Evolutionary conservation across 2,888 invertebrate species (phyloP), one percentile per base, ranked within the genome.

Genomic region (Mermis nigrescens): DNA sequence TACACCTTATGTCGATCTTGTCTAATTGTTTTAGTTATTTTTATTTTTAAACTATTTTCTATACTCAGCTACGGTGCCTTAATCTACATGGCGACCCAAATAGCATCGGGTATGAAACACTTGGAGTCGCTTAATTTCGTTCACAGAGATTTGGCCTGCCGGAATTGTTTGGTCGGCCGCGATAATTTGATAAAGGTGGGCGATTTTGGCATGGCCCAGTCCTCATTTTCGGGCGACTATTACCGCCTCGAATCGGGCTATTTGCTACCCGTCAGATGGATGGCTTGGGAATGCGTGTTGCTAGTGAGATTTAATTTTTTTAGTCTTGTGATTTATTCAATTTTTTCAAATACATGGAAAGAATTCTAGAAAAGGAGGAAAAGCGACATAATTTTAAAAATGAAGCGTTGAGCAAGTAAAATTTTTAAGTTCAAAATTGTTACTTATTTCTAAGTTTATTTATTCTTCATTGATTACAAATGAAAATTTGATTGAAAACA

Each of bases 61-160:
- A n/a, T n/a, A n/a, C n/a, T 28, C 80, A 86, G 86, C 73, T 84
- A 85, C 74, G 84, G 83, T 68, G 32, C 57, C 57, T 46, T 87
- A 70, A 79, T 87, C 64, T 85, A 83, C 75, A 81, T 87, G 75
- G 85, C 85, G 55, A 81, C 83, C 59, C 87, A 88, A 75, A 82
- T 90, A 64, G 85, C 89, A 1, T 83, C 85, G 2, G 89, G 89
- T 19, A 88, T 89, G 86, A 82, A 84, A 69, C 89, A 89, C 74
- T 77, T 90, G 68, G 83, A 90, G 76, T 82, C 85, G 55, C 78
- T 87, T 65, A 85, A 86, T 76, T 88, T 89, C 73, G 88, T 90
- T 55, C 90, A 90, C 74, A 80, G 89, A 53, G 88, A 90, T 76
- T 77, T 89, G 67, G 86, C 88, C 57, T 83, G 88, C 46, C 63